These are phyloP conservation scores for human DNA, from an alignment of 2,113 vertebrate genomes.

Conservation along the genomic window DNA sequence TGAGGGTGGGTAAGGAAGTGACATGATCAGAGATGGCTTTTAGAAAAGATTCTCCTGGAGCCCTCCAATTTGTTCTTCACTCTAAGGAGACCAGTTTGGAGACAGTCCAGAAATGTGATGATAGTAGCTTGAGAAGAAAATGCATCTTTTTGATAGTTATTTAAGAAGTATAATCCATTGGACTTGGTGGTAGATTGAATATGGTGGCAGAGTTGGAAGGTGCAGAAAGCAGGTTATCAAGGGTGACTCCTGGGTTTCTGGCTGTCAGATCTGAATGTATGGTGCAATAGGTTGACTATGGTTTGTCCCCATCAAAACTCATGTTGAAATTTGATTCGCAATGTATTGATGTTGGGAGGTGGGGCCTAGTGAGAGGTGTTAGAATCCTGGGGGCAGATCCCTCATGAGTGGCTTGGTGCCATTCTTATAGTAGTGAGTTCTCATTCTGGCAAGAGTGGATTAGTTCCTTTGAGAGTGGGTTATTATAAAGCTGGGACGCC, in stretches of 20 bases:
- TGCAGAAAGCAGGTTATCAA: not conserved
- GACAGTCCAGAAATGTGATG: not conserved
- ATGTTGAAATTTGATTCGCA: not conserved
- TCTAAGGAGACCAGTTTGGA: not conserved
- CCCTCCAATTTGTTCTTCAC: not conserved
- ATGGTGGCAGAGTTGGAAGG: not conserved
- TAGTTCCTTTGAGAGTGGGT: not conserved
- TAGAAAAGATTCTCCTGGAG: not conserved
- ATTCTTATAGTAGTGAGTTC: not conserved
- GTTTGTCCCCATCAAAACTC: not conserved
- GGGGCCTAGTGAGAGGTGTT: not conserved
- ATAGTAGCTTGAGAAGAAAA: not conserved
- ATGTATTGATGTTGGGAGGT: not conserved
- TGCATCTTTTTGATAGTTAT: not conserved
- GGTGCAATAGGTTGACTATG: not conserved
- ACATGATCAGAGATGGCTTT: not conserved
- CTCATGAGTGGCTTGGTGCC: not conserved
- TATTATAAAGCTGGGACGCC: not conserved
- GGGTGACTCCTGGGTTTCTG: not conserved
- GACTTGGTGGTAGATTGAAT: not conserved
- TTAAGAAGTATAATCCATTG: not conserved
- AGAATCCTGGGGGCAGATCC: not conserved
- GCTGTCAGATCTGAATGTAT: not conserved
- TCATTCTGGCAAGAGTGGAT: not conserved
- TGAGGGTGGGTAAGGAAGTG: not conserved